A percentile compares a stretch with the other conserved stretches of the same genome.
Evolutionary conservation across 2,888 invertebrate species (phyloP).

Genomic region (Piscicola geometra): DNA sequence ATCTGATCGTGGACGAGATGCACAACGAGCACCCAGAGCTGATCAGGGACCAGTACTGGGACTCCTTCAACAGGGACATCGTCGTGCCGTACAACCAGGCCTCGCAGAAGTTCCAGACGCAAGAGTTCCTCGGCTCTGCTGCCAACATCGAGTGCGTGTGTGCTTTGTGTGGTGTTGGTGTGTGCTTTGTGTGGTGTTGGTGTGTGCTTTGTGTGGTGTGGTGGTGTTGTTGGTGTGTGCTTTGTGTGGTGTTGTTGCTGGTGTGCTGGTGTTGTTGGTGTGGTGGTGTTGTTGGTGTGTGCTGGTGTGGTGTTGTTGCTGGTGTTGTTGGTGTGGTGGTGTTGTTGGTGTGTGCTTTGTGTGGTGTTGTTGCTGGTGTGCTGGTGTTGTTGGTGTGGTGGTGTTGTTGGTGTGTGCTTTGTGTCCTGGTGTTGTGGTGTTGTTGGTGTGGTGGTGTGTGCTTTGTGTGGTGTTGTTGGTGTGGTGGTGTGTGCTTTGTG

Average conservation of each 20-base stretch:
- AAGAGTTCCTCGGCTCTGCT: slow-evolving; percentile 73
- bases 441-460: no score
- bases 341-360: neutral
- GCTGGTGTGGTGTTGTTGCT: neutral
- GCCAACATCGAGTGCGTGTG: slow-evolving; percentile 45
- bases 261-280: slow-evolving; percentile 36
- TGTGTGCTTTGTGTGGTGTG: neutral
- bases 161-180: neutral
- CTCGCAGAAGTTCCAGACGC: slow-evolving; percentile 73
- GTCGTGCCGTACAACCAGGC: slow-evolving; percentile 65
- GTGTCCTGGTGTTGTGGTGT: neutral
- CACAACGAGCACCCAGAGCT: slow-evolving; percentile 85
- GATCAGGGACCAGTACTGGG: slow-evolving; percentile 71
- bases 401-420: neutral
- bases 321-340: neutral
- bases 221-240: neutral
- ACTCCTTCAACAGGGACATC: slow-evolving; percentile 50
- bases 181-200: neutral
- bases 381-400: no score
- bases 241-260: neutral
- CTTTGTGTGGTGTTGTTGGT: no score
- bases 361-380: slow-evolving; percentile 37
- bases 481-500: no score
- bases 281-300: neutral
- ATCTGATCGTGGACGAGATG: slow-evolving; percentile 89